Conservation (phyloP, 2,888 invertebrate species). For the Onthophagus sagittarius region DNA sequence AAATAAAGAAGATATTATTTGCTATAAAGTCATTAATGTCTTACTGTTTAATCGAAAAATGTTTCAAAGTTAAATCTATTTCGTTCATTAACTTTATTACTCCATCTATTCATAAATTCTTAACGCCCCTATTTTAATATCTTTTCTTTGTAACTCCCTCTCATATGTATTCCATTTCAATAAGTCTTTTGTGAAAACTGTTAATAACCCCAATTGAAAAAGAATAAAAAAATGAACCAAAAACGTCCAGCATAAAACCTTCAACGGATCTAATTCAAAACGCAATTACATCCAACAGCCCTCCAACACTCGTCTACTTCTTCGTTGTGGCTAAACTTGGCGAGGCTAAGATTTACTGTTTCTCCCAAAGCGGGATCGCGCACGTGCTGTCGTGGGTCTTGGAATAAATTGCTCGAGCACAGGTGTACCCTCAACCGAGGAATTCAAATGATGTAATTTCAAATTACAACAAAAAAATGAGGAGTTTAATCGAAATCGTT, state of each 20-base stretch:
- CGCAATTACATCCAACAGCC: background rate
- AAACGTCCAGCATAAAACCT: background rate
- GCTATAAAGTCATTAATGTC: no score
- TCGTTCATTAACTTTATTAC: no score
- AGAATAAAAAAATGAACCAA: background rate
- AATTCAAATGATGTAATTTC: background rate
- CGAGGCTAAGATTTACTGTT: background rate
- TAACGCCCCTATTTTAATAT: no score
- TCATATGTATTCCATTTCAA: background rate
- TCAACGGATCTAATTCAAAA: background rate
- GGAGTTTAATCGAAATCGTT: background rate
- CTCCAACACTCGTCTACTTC: background rate
- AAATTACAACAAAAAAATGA: background rate
- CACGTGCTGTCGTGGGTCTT: background rate
- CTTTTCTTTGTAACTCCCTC: background rate
- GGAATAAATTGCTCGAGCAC: background rate
- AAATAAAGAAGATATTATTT: no score
- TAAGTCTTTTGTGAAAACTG: background rate
- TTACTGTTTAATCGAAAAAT: no score
- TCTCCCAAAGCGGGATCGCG: background rate
- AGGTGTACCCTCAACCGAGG: background rate
- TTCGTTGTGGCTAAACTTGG: background rate
- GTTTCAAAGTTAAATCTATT: no score
- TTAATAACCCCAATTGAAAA: background rate
- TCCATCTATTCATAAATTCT: no score